Evolutionary conservation across 2,113 vertebrate species (phyloP).

Genomic region (Holacanthus passer): DNA sequence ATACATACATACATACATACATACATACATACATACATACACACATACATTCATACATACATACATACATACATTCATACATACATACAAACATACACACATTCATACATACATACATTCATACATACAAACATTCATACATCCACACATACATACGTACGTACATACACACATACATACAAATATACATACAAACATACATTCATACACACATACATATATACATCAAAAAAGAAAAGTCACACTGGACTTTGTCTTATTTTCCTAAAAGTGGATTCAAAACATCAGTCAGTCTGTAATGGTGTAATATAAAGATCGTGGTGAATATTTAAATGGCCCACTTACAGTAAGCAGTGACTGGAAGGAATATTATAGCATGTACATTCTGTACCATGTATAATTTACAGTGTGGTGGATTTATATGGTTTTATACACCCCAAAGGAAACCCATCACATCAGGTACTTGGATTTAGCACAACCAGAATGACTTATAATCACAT

Average conservation of each 20-base stretch:
- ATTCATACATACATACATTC: no score
- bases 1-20: no score
- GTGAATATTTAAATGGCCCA: constrained; percentile 35
- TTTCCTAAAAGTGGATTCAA: not conserved
- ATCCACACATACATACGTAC: no score
- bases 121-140: no score
- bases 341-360: constrained; percentile 21
- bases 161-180: no score
- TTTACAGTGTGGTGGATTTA: constrained; percentile 34
- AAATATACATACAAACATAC: no score
- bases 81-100: no score
- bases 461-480: constrained; percentile 33
- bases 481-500: constrained; percentile 45
- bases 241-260: not conserved
- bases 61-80: no score
- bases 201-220: no score
- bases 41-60: no score
- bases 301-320: constrained; percentile 10
- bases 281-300: constrained; percentile 1
- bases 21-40: no score
- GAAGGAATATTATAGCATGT: constrained; percentile 16
- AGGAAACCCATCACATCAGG: constrained; percentile 41
- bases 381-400: constrained; percentile 38
- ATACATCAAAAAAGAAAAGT: not conserved
- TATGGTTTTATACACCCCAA: constrained; percentile 15